A percentile compares a stretch with the other conserved stretches of the same genome.
Conservation (phyloP, 2,888 invertebrate species). For the Catotricha subobsoleta region DNA sequence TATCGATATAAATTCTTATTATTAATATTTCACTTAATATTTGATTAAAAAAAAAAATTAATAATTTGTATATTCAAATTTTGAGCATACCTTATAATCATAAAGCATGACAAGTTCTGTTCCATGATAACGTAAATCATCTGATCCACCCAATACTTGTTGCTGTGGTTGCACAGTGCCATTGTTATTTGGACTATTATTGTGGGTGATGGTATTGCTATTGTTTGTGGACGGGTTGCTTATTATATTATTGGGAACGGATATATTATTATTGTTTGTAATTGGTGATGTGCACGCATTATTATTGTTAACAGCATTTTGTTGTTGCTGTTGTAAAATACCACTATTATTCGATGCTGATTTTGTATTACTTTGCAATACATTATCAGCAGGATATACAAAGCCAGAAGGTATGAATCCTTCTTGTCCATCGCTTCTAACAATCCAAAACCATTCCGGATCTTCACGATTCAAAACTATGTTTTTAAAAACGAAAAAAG, state of each 20-base stretch:
- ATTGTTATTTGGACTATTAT: neutral
- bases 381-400: conserved; percentile 77
- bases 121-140: conserved; percentile 64
- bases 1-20: neutral
- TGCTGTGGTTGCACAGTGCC: conserved; percentile 11
- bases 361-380: conserved; percentile 36
- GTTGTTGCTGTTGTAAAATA: conserved; percentile 13
- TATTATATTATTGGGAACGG: conserved; percentile 10
- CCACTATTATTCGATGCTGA: conserved; percentile 14
- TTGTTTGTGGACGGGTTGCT: neutral
- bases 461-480: conserved; percentile 83
- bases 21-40: neutral
- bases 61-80: neutral
- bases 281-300: conserved; percentile 13
- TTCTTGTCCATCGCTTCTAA: conserved; percentile 79
- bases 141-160: conserved; percentile 27
- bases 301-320: conserved; percentile 6
- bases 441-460: conserved; percentile 94
- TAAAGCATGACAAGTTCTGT: conserved; percentile 87
- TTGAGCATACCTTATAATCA: conserved; percentile 59
- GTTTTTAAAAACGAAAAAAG: conserved; percentile 18
- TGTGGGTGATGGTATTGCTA: conserved; percentile 10
- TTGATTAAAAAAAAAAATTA: no score
- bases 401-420: conserved; percentile 92
- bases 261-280: conserved; percentile 11